Evolutionary conservation across 2,888 invertebrate genomes (phyloP), one percentile per base, ranked within the genome.

Genomic region (Bombylius major): DNA sequence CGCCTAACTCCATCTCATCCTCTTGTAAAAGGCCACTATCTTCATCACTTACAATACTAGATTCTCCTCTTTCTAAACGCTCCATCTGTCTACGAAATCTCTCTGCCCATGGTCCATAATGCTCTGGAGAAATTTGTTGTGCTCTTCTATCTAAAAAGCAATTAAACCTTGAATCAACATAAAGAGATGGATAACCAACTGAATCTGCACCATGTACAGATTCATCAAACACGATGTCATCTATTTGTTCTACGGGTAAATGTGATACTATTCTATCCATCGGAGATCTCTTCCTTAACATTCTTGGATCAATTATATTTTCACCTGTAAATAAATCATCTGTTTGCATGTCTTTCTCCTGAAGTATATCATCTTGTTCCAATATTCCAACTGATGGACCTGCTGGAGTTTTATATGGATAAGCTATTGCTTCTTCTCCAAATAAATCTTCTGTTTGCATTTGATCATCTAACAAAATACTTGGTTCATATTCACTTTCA

Each of bases 1-100:
- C 56, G 51, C 50, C 54, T 3, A 32, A 50, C 14, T 53, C 50
- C 56, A 60, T 58, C 48, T 60, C 58, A 13, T 56, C 49, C 4
- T 58, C 58, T 7, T 48, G 50, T 8, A 59, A 47, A 31, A 33
- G 13, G 44, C 44, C 44, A 31, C 23, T n/a, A 45, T 58, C 55
- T 36, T 54, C 57, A 45, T 59, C 58, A 33, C 52, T 51, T 45
- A 54, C 57, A 4, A 55, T 32, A 11, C 47, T 45, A 1, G 59
- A 56, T 39, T 61, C 50, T 4, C 58, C 56, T n/a, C 56, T 57
- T 56, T 61, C 58, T 3, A 57, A 54, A 9, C 49, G 5, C 49
- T 60, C 59, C 4, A 58, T 54, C 52, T 60, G 59, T 45, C 36
- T 42, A 12, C 32, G 47, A 32, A 60, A 59, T 45, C 53, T 47